Percentiles rank a stretch among this genome's conserved stretches.
Conservation (phyloP, 2,113 vertebrate genomes). For the Phyllostomus discolor region DNA sequence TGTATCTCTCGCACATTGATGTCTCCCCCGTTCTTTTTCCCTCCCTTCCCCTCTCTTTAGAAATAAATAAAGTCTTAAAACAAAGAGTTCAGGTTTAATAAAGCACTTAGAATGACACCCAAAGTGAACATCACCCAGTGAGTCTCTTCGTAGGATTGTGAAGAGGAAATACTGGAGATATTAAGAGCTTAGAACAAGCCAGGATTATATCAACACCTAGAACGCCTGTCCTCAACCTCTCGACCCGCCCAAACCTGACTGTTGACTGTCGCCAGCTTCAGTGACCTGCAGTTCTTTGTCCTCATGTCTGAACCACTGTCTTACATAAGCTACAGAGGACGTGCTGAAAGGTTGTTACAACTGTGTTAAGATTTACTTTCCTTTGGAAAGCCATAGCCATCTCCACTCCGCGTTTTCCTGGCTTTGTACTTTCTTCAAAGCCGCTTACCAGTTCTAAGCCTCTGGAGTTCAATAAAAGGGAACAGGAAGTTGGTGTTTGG, state of each 20-base stretch:
- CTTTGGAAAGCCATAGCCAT: constrained; percentile 14
- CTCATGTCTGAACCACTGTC: neutral
- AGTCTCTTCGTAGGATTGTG: neutral
- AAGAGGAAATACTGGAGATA: neutral
- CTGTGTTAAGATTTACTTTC: constrained; percentile 38
- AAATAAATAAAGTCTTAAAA: too few relatives aligned
- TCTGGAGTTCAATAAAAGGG: constrained; percentile 29
- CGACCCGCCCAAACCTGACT: neutral
- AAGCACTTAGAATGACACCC: neutral
- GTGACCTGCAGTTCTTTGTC: neutral
- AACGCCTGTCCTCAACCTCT: neutral
- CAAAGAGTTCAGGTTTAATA: neutral
- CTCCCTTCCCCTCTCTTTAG: too few relatives aligned
- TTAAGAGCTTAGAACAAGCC: neutral
- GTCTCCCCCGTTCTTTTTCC: too few relatives aligned
- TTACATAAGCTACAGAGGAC: constrained; percentile 38
- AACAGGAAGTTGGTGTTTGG: constrained; percentile 57
- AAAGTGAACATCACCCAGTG: neutral
- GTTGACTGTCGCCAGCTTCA: constrained; percentile 1
- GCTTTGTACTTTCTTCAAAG: constrained; percentile 61
- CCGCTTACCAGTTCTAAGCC: constrained; percentile 36
- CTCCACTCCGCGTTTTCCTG: constrained; percentile 49
- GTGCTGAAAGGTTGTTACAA: constrained; percentile 44
- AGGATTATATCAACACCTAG: neutral
- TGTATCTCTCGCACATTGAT: too few relatives aligned